These are phyloP conservation scores for Balanococcus diminutus DNA, from an alignment of 2,888 invertebrate species.

Conservation along the genomic window DNA sequence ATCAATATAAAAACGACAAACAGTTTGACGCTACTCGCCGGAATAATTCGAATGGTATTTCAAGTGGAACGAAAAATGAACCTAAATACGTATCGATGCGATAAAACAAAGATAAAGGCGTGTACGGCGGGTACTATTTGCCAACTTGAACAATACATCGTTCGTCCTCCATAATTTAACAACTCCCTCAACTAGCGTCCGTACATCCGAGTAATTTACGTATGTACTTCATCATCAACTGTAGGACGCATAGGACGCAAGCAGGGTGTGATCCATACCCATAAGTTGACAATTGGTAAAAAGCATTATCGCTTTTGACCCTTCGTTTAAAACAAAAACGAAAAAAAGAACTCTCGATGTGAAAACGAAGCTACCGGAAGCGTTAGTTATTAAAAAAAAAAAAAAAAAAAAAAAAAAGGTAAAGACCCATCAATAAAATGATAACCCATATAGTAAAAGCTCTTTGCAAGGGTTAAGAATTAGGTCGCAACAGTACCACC, in stretches of 20 bases:
- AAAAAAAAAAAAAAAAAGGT: not conserved
- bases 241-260: not conserved
- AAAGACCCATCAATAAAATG: constrained; percentile 32
- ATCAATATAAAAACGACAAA: constrained; percentile 25
- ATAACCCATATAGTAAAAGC: constrained; percentile 49
- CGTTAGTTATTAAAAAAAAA: not conserved
- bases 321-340: not conserved
- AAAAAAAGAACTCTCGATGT: not conserved
- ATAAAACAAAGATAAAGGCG: constrained; percentile 41
- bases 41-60: constrained; percentile 33
- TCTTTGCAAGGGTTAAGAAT: constrained; percentile 52
- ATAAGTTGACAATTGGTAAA: not conserved
- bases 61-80: constrained; percentile 29
- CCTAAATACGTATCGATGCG: constrained; percentile 29
- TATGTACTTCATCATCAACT: not conserved
- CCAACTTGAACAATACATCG: constrained; percentile 1
- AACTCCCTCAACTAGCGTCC: not conserved
- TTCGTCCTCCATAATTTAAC: constrained; percentile 5
- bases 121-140: not conserved
- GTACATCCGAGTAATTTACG: constrained; percentile 9
- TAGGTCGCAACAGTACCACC: constrained; percentile 51
- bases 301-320: not conserved
- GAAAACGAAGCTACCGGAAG: not conserved
- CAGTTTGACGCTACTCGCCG: constrained; percentile 22
- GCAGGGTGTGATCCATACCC: not conserved